Conservation (phyloP, 2,113 vertebrate species). For the Trinectes maculatus region DNA sequence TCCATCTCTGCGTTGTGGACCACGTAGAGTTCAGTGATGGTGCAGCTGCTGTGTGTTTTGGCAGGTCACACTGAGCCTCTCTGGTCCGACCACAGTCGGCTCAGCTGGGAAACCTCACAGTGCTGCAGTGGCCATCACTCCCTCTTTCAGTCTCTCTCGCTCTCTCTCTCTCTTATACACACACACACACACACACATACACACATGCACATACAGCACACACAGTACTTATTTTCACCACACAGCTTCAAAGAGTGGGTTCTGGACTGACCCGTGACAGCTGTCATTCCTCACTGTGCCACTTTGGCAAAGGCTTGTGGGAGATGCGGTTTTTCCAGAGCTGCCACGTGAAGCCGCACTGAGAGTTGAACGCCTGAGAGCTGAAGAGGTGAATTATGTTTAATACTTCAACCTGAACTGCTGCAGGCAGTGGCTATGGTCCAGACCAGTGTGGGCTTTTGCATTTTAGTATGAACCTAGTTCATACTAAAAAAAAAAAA, state of each 20-base stretch:
- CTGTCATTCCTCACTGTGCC: slow-evolving; percentile 37
- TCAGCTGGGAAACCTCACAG: slow-evolving; percentile 63
- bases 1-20: slow-evolving; percentile 23
- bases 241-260: slow-evolving; percentile 29
- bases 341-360: slow-evolving; percentile 29
- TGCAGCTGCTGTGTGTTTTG: slow-evolving; percentile 71
- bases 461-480: slow-evolving; percentile 7
- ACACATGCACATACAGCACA: background rate
- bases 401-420: slow-evolving; percentile 31
- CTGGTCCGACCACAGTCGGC: slow-evolving; percentile 46
- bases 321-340: slow-evolving; percentile 45
- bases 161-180: background rate
- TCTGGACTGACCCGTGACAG: slow-evolving; percentile 31
- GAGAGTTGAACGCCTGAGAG: background rate
- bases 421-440: slow-evolving; percentile 25
- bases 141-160: too few species aligned
- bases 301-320: slow-evolving; percentile 49
- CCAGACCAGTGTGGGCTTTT: background rate
- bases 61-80: slow-evolving; percentile 62
- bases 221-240: slow-evolving; percentile 41
- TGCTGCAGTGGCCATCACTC: slow-evolving; percentile 35
- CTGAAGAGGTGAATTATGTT: slow-evolving; percentile 40
- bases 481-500: slow-evolving; percentile 9
- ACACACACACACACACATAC: slow-evolving; percentile 15
- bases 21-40: slow-evolving; percentile 61